These are phyloP conservation scores for Halictus rubicundus DNA, from an alignment of 1,140 invertebrate species.

Conservation along the genomic window DNA sequence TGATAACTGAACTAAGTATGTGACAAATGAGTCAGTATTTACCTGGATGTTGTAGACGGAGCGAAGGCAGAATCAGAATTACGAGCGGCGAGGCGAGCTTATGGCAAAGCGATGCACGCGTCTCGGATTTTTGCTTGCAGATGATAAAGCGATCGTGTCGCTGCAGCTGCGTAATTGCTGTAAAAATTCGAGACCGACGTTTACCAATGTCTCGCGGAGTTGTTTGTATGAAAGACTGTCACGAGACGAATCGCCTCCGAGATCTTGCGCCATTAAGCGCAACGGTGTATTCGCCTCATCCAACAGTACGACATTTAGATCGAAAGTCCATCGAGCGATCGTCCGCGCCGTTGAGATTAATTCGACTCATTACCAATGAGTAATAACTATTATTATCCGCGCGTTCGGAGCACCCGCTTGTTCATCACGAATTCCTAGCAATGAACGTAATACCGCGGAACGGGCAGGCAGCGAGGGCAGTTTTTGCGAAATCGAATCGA, in stretches of 20 bases:
- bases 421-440: constrained; percentile 29
- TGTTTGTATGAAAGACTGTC: constrained; percentile 31
- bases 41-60: not conserved
- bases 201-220: not conserved
- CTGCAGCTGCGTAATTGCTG: not conserved
- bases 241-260: constrained; percentile 40
- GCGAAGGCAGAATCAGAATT: not conserved
- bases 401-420: constrained; percentile 41
- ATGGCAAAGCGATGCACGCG: not conserved
- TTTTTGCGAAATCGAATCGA: constrained; percentile 48
- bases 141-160: not conserved
- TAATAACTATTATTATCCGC: constrained; percentile 60
- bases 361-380: constrained; percentile 59
- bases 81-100: not conserved
- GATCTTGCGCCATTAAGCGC: constrained; percentile 40
- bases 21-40: too few relatives aligned
- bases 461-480: not conserved
- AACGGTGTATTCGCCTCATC: constrained; percentile 45
- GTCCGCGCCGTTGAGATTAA: constrained; percentile 51
- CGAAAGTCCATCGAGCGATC: constrained; percentile 62
- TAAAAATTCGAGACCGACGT: constrained; percentile 2
- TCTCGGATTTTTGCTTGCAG: not conserved
- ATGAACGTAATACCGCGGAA: constrained; percentile 7
- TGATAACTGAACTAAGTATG: too few relatives aligned
- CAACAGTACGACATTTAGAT: constrained; percentile 59